Evolutionary conservation across 2,888 invertebrate species (phyloP), one percentile per base, ranked within the genome.

Genomic region (Geophilus truncorum): DNA sequence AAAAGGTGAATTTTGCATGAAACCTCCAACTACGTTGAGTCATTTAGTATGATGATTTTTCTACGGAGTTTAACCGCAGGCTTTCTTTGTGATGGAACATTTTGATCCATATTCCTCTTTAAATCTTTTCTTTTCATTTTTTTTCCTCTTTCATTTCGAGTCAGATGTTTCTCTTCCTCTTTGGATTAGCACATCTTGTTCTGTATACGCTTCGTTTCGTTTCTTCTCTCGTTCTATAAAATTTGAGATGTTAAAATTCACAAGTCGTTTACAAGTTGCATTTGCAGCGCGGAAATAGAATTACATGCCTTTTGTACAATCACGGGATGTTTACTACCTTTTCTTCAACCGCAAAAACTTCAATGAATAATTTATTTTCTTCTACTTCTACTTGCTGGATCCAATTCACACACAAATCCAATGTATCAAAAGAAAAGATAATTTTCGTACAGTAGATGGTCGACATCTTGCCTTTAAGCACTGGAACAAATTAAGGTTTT

Each of bases 1-100:
- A 62, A 62, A 62, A 62, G 57, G 57, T 62, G 57, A 62, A 62
- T 62, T 62, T 62, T 62, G 57, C 57, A 62, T 62, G 23, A 62
- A 62, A 62, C 21, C 57, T 62, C 21, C 15, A 62, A 62, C 18
- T 23, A 23, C 57, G 21, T 62, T 10, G 57, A 6, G 57, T 18
- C 3, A 40, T n/a, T 40, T 6, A 40, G 40, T 40, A 12, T 40
- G 40, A 12, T 40, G 10, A 40, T 40, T 9, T 12, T 40, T 40
- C 2, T 21, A 21, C 7, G n/a, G 57, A 62, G 21, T 62, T 62
- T 62, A 21, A 1, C 57, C 57, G n/a, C 4, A n/a, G 40, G 40
- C 1, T n/a, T 40, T n/a, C 0, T 12, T 40, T 40, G n/a, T 40
- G 36, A 36, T 15, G 15, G 10, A 36, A 1, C 9, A 1, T n/a